Conservation (phyloP, 2,797 vertebrate genomes). For the Fistularia tabacaria region DNA sequence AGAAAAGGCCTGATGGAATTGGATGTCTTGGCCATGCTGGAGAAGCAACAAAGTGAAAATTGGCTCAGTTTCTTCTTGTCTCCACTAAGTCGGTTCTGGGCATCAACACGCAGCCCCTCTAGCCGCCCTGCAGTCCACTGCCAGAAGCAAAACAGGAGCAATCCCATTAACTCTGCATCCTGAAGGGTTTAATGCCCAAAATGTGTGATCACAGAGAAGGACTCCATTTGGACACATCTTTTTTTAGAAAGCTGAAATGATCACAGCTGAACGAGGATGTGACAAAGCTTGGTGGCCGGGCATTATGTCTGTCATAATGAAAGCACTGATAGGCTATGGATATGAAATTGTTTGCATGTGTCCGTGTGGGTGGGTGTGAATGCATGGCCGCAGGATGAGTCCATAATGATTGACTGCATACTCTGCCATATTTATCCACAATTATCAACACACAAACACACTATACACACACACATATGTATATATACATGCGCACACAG, state of each 20-base stretch:
- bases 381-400: too few relatives aligned
- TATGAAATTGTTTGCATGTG: neutral
- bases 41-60: constrained; percentile 72
- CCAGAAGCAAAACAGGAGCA: constrained; percentile 61
- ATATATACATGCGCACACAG: too few relatives aligned
- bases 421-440: constrained; percentile 10
- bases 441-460: constrained; percentile 15
- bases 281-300: constrained; percentile 48
- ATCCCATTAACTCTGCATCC: constrained; percentile 71
- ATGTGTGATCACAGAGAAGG: constrained; percentile 43
- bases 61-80: constrained; percentile 58
- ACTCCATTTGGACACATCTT: constrained; percentile 43
- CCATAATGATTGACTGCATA: too few relatives aligned
- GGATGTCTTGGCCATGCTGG: constrained; percentile 65
- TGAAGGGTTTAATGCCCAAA: constrained; percentile 53
- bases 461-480: too few relatives aligned
- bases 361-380: too few relatives aligned
- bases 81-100: constrained; percentile 56
- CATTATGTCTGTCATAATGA: constrained; percentile 31
- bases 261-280: constrained; percentile 19
- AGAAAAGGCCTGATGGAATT: constrained; percentile 70
- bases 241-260: constrained; percentile 50
- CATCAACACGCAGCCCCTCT: constrained; percentile 47
- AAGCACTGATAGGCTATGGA: constrained; percentile 21
- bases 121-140: constrained; percentile 34